Percentiles rank a stretch among this genome's conserved stretches.
phyloP scores from a whole-genome alignment of 92 coral and sea anemone species.

The Actinostola sp. region DNA sequence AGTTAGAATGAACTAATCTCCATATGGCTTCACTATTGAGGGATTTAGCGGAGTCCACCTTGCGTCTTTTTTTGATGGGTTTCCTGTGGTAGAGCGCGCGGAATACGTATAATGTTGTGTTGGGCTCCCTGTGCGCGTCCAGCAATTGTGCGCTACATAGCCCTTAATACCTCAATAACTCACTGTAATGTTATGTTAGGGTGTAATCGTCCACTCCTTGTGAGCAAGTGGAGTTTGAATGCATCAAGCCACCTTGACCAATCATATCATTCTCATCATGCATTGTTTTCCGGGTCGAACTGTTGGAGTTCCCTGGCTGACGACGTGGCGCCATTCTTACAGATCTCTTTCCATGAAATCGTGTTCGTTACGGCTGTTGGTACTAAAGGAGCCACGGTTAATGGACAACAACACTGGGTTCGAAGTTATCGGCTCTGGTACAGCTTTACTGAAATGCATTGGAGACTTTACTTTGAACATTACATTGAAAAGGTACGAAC shows the following conservation, averaged over 20 bases:
- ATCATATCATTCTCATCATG: background rate
- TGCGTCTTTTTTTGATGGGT: too few relatives aligned
- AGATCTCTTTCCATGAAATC: background rate
- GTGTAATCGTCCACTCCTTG: conserved; percentile 26
- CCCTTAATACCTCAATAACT: background rate
- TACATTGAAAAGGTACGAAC: conserved; percentile 13
- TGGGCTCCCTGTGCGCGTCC: too few relatives aligned
- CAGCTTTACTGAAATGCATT: background rate
- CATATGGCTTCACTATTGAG: too few relatives aligned
- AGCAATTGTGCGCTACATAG: too few relatives aligned
- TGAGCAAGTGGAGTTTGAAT: background rate
- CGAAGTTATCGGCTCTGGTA: conserved; percentile 15
- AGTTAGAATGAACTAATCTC: too few relatives aligned
- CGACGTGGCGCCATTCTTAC: conserved; percentile 14
- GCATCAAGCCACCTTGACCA: background rate
- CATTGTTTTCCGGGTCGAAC: background rate
- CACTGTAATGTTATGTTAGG: conserved; percentile 1
- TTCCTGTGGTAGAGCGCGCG: too few relatives aligned
- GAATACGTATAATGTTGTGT: too few relatives aligned
- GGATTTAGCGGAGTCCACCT: too few relatives aligned
- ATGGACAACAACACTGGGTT: conserved; percentile 22
- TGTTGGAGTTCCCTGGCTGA: conserved; percentile 20
- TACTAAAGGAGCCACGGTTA: conserved; percentile 25
- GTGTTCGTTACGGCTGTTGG: conserved; percentile 26
- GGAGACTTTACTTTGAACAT: conserved; percentile 12